These are phyloP conservation scores for Hippocampus zosterae DNA, from an alignment of 2,113 vertebrate species.

Conservation along the genomic window DNA sequence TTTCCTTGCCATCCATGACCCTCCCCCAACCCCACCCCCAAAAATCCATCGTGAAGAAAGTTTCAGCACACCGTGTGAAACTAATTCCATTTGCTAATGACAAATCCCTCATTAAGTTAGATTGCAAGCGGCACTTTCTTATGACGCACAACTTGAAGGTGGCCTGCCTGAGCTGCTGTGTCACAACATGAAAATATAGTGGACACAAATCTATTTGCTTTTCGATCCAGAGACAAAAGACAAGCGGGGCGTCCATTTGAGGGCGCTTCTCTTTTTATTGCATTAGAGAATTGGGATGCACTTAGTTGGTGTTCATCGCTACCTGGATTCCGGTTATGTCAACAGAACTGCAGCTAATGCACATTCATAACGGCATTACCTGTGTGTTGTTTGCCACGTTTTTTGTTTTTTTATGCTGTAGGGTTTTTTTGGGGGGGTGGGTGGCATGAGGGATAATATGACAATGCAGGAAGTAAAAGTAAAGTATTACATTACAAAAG, in stretches of 20 bases:
- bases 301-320: neutral
- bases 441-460: neutral
- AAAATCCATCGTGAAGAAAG: neutral
- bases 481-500: neutral
- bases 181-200: neutral
- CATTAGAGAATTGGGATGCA: slow-evolving; percentile 5
- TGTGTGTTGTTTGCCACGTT: neutral
- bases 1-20: neutral
- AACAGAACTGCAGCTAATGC: neutral
- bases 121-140: neutral
- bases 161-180: neutral
- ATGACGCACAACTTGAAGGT: neutral
- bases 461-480: neutral
- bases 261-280: neutral
- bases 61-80: neutral
- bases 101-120: slow-evolving; percentile 4
- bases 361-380: neutral
- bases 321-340: neutral
- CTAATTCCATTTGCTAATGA: slow-evolving; percentile 1
- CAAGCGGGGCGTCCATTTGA: neutral
- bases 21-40: no score
- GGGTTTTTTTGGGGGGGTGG: no score
- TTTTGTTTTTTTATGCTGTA: neutral
- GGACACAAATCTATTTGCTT: neutral
- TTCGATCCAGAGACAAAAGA: neutral